phyloP scores from a whole-genome alignment of 2,113 vertebrate species.

The Andinoacara biseriatus region DNA sequence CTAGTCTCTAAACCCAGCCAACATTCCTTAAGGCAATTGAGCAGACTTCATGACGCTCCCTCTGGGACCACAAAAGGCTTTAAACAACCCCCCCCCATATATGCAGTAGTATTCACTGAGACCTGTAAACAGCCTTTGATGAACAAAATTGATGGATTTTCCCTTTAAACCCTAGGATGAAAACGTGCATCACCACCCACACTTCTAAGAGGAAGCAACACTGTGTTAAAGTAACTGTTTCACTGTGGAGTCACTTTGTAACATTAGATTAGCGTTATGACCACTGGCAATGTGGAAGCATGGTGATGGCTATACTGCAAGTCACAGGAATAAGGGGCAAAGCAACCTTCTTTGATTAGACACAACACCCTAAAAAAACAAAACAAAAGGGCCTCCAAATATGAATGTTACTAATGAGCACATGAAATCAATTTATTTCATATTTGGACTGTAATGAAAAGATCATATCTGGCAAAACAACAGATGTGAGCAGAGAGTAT shows the following conservation, averaged over 20 bases:
- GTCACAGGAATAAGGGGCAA: not conserved
- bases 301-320: not conserved
- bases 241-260: not conserved
- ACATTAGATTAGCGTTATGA: not conserved
- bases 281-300: not conserved
- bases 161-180: constrained; percentile 10
- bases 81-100: not conserved
- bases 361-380: not conserved
- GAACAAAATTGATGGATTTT: constrained; percentile 6
- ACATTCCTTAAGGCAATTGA: not conserved
- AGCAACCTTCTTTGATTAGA: not conserved
- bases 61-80: constrained; percentile 3
- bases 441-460: constrained; percentile 33
- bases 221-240: not conserved
- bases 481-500: constrained; percentile 27
- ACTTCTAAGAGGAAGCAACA: not conserved
- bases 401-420: constrained; percentile 12
- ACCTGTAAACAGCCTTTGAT: constrained; percentile 39
- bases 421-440: constrained; percentile 26
- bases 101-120: not conserved
- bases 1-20: not conserved
- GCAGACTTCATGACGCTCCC: constrained; percentile 4
- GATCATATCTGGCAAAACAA: constrained; percentile 31
- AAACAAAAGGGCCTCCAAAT: not conserved
- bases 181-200: constrained; percentile 23